Evolutionary conservation across 2,113 vertebrate genomes (phyloP).

Genomic region (Typhlomys cinereus): DNA sequence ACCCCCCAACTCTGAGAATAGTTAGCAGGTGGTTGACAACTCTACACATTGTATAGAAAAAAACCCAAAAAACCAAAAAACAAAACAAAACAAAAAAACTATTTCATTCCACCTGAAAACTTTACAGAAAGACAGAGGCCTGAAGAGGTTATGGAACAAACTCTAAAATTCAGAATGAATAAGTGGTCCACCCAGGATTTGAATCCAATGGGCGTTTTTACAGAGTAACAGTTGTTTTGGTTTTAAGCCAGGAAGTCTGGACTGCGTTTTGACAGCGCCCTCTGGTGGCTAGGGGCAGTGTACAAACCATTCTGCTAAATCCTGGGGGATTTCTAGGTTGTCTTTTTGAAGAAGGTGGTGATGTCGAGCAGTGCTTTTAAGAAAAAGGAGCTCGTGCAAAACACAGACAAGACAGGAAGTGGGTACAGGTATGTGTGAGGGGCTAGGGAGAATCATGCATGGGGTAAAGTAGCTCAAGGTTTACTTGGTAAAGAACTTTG

Average conservation of each 20-base stretch:
- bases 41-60: no score
- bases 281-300: background rate
- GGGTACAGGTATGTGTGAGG: background rate
- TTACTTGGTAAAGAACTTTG: background rate
- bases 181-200: background rate
- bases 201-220: background rate
- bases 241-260: background rate
- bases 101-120: background rate
- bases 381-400: background rate
- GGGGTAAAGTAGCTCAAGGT: background rate
- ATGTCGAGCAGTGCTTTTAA: background rate
- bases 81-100: no score
- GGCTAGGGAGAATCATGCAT: background rate
- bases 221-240: background rate
- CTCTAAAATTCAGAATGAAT: background rate
- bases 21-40: accelerated
- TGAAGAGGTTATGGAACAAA: background rate
- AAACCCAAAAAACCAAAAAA: no score
- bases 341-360: background rate
- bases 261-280: background rate
- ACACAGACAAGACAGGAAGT: background rate
- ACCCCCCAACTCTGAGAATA: no score
- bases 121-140: background rate
- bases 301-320: accelerated
- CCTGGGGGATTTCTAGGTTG: background rate